Percentiles rank a stretch among this genome's conserved stretches.
These are phyloP conservation scores for Brachypalpus laphriformis DNA, from an alignment of 2,888 invertebrate genomes.

Conservation along the genomic window DNA sequence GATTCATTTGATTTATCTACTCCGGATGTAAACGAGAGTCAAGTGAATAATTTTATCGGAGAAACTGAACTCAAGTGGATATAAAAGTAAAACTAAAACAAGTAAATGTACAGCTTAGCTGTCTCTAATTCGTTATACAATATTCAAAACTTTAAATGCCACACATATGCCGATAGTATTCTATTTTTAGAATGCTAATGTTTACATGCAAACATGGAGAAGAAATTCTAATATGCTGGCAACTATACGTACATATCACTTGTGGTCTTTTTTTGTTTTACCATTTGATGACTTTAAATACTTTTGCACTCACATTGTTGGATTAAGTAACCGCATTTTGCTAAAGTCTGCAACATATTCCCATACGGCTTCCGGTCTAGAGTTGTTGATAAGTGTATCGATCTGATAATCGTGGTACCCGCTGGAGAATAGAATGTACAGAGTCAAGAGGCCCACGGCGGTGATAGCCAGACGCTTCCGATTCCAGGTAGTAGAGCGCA, in stretches of 20 bases:
- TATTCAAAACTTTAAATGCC: constrained; percentile 23
- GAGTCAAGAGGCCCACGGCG: constrained; percentile 3
- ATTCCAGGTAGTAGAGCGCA: constrained; percentile 62
- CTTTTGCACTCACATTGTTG: constrained; percentile 86
- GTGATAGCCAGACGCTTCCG: constrained; percentile 36
- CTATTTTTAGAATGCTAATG: constrained; percentile 63
- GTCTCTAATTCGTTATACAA: neutral
- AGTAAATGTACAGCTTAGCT: too few relatives aligned
- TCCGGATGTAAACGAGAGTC: constrained; percentile 18
- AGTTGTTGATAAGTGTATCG: constrained; percentile 84
- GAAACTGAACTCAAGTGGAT: neutral
- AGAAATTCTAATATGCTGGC: neutral
- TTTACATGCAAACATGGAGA: constrained; percentile 42
- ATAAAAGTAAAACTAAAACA: neutral
- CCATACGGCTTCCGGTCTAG: constrained; percentile 86
- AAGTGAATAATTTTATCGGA: constrained; percentile 35
- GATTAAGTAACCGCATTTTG: constrained; percentile 88
- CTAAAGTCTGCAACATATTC: constrained; percentile 90
- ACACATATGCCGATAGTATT: constrained; percentile 13
- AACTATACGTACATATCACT: neutral
- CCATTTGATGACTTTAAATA: neutral
- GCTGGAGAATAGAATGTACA: constrained; percentile 79
- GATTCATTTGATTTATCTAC: constrained; percentile 19
- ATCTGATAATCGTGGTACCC: constrained; percentile 82
- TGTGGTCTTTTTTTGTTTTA: neutral